These are phyloP conservation scores for Nemopilema nomurai DNA, from an alignment of 30 jellyfish, hydroid and myxozoan genomes.

Conservation along the genomic window DNA sequence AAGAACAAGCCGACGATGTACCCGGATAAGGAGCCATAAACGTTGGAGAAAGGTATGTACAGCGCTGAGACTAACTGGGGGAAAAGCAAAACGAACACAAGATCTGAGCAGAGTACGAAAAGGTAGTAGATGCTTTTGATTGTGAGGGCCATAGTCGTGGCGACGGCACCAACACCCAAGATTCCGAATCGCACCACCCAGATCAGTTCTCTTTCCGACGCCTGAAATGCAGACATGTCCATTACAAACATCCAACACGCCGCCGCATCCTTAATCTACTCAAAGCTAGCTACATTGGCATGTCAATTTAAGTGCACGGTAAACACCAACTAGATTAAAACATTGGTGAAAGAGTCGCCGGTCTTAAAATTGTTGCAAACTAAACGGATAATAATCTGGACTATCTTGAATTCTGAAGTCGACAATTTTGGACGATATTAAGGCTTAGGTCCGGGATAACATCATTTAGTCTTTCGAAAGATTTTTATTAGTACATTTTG, in stretches of 20 bases:
- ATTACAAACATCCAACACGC: not conserved
- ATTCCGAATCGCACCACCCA: slow-evolving; percentile 75
- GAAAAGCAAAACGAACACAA: slow-evolving; percentile 66
- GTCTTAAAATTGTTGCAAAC: too few relatives aligned
- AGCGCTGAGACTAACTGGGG: slow-evolving; percentile 78
- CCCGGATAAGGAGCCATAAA: slow-evolving; percentile 61
- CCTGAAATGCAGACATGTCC: slow-evolving; percentile 60
- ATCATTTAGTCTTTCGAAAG: too few relatives aligned
- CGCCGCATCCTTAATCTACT: not conserved
- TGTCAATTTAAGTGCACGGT: too few relatives aligned
- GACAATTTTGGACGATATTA: too few relatives aligned
- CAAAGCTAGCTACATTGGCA: too few relatives aligned
- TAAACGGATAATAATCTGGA: too few relatives aligned
- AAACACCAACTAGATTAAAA: too few relatives aligned
- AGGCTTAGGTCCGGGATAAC: too few relatives aligned
- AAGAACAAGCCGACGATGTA: slow-evolving; percentile 57
- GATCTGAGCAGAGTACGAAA: slow-evolving; percentile 77
- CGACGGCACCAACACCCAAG: slow-evolving; percentile 71
- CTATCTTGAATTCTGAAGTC: too few relatives aligned
- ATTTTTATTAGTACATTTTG: too few relatives aligned
- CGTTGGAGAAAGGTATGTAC: slow-evolving; percentile 63
- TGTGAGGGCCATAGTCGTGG: slow-evolving; percentile 78
- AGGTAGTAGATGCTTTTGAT: slow-evolving; percentile 67
- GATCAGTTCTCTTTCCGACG: slow-evolving; percentile 64
- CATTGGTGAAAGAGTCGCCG: too few relatives aligned